Evolutionary conservation across 2,888 invertebrate genomes (phyloP), one percentile per base, ranked within the genome.

Genomic region (Tetragonisca angustula): DNA sequence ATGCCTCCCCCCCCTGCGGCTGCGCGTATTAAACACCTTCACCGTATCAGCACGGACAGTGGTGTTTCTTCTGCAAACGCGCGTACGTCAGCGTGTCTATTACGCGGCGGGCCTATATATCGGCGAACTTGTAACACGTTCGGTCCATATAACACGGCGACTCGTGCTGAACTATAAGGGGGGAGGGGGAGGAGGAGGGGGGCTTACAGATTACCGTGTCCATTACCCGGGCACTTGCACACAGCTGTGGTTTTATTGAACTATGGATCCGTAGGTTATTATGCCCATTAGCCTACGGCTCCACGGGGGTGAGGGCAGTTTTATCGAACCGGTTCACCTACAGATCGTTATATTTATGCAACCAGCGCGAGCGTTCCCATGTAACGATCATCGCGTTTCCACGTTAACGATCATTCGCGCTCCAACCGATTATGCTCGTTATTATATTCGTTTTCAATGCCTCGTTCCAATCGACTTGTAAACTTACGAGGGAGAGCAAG

Each of bases 161-260:
- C 43, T 59, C 56, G n/a, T n/a, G 56, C n/a, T 59, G 56, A 59
- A n/a, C 56, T 59, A 59, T n/a, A n/a, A 13, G 56, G 6, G 9
- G 36, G 56, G n/a, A 9, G 9, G 43, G 1, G 1, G 9, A n/a
- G 56, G 56, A 43, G 43, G 43, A 9, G 36, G 9, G 15, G 56
- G 15, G n/a, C 19, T 24, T 61, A 4, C 19, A 61, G 61, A 61
- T 61, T 61, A 61, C 27, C 61, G 27, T 21, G 68, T 27, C 27
- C 68, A 52, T 69, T 69, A 69, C n/a, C 43, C 68, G 24, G 27
- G 27, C 21, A 27, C 68, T 27, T 19, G 27, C 13, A 69, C 50
- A 69, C 68, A 69, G 50, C 68, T 27, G 27, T 50, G 68, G 68
- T 69, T 69, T 69, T 69, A 52, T 52, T 50, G 27, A 69, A 27